Evolutionary conservation across 2,888 invertebrate species (phyloP).

Genomic region (Napeogenes sylphis): DNA sequence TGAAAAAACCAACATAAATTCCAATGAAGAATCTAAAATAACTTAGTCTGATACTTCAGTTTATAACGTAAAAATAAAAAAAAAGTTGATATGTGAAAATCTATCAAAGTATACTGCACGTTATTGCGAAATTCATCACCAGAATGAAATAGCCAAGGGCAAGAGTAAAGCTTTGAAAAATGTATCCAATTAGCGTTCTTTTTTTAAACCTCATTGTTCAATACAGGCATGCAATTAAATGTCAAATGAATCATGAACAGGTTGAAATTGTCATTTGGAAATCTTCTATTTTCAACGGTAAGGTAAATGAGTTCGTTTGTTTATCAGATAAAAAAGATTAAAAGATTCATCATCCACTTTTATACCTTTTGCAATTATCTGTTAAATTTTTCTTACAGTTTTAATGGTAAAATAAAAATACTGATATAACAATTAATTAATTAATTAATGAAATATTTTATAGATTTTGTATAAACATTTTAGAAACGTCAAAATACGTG

Average conservation of each 20-base stretch:
- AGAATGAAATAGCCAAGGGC: conserved; percentile 21
- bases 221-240: conserved; percentile 43
- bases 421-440: too few relatives aligned
- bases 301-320: background rate
- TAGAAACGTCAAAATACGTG: too few relatives aligned
- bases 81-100: conserved; percentile 27
- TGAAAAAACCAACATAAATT: too few relatives aligned
- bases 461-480: too few relatives aligned
- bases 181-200: conserved; percentile 51
- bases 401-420: too few relatives aligned
- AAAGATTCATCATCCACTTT: too few relatives aligned
- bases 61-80: conserved; percentile 3
- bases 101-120: conserved; percentile 31
- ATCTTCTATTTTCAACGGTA: conserved; percentile 6
- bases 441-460: too few relatives aligned
- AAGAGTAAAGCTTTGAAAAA: conserved; percentile 38
- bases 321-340: too few relatives aligned
- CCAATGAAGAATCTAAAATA: background rate
- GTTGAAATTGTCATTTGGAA: conserved; percentile 32
- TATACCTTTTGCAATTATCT: too few relatives aligned
- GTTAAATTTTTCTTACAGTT: too few relatives aligned
- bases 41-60: background rate
- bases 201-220: conserved; percentile 48
- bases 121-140: conserved; percentile 39
- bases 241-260: conserved; percentile 51